Evolutionary conservation across 2,113 vertebrate species (phyloP), one percentile per base, ranked within the genome.

Genomic region (Leptosomus discolor): DNA sequence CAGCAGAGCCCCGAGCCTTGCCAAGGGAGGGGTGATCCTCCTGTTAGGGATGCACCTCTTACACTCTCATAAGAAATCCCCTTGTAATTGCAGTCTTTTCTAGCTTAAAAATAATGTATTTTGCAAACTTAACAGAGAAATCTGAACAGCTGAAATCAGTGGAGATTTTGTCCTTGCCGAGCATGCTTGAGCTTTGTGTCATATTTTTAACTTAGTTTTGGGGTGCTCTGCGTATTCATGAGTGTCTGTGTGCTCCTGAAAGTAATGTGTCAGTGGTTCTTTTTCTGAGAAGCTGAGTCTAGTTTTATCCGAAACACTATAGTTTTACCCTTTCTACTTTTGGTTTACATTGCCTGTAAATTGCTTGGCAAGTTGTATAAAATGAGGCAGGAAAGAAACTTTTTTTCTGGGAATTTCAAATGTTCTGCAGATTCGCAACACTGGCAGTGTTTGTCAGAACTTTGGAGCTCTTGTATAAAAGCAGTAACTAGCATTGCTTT

Each of bases 211-310:
- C 10, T 11, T 29, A 48, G 32, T 29, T 90, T 91, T 22, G 67
- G 67, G 37, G 4, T 61, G 30, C 30, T 82, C 39, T 64, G 37
- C 41, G 68, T 8, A 7, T 67, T 87, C 26, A 4, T 8, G 32
- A 18, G 4, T 3, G 1, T 15, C 27, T 7, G 8, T 0, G 0
- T 29, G 24, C 27, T 60, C 56, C 56, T 48, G 15, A 34, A 81
- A 53, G 8, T 9, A 29, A 46, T 5, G 21, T 2, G 2, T 12
- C 21, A 5, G n/a, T 43, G 30, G 3, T 26, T 48, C 18, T 76
- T 64, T 17, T 21, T 46, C 51, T 82, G 68, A 21, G 11, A 10
- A 45, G 4, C 14, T 67, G 45, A 41, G 15, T 11, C 20, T 15
- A 16, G 16, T 78, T 88, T 85, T 65, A 41, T 23, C 53, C 22